Conservation (phyloP, 1,140 invertebrate species). For the Plectrocnemia conspersa region DNA sequence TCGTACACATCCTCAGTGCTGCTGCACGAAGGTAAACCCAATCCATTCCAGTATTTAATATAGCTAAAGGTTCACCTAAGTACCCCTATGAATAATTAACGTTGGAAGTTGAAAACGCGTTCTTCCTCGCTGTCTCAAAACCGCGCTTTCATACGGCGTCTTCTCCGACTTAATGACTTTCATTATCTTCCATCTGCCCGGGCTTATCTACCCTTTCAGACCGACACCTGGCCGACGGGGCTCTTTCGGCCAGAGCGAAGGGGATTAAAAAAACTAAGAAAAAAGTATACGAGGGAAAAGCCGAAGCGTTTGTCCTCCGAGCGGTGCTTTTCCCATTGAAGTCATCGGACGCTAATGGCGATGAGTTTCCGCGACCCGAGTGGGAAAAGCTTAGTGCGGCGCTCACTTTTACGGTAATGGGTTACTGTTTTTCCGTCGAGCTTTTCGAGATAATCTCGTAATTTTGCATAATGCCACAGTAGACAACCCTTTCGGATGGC, state of each 20-base stretch:
- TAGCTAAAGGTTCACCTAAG: not conserved
- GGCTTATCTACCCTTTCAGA: no score
- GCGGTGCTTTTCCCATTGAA: constrained; percentile 14
- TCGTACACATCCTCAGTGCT: no score
- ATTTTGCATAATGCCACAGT: no score
- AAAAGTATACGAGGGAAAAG: constrained; percentile 10
- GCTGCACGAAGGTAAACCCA: not conserved
- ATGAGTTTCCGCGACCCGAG: constrained; percentile 5
- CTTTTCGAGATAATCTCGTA: not conserved
- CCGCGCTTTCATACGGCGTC: no score
- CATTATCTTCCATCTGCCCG: constrained; percentile 32
- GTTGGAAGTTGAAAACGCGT: no score
- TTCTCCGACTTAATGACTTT: constrained; percentile 26
- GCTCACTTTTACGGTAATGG: constrained; percentile 18
- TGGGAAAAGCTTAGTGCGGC: constrained; percentile 16
- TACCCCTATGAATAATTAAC: not conserved
- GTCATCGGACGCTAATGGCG: constrained; percentile 18
- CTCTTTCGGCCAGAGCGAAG: no score
- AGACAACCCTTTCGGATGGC: no score
- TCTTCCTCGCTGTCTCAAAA: no score
- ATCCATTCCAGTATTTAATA: constrained; percentile 4
- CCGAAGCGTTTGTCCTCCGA: constrained; percentile 6
- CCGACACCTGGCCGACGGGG: not conserved
- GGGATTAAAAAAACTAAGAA: no score
- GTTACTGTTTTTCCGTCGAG: constrained; percentile 11